Percentiles rank a stretch among this genome's conserved stretches.
phyloP scores from a whole-genome alignment of 1,140 invertebrate species.

The Drosophila insularis region DNA sequence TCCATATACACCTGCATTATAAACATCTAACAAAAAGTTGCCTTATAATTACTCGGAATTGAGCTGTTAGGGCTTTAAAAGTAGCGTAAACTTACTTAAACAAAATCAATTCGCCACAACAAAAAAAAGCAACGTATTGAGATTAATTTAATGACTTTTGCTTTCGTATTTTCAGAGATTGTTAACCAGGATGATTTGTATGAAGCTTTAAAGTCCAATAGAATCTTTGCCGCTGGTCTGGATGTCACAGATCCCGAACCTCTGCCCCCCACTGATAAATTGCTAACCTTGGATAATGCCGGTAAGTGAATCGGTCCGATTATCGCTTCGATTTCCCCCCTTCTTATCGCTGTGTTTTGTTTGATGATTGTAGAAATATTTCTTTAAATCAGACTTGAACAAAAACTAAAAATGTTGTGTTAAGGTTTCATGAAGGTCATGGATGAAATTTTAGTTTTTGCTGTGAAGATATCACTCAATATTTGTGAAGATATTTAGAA shows the following conservation, averaged over 20 bases:
- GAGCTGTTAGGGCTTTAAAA: no score
- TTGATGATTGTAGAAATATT: slow-evolving; percentile 21
- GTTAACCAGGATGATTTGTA: slow-evolving; percentile 92
- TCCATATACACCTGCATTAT: no score
- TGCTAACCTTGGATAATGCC: slow-evolving; percentile 91
- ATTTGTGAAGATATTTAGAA: not conserved
- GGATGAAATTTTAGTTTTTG: not conserved
- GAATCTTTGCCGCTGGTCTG: slow-evolving; percentile 94
- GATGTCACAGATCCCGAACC: slow-evolving; percentile 97
- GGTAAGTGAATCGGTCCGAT: slow-evolving; percentile 84
- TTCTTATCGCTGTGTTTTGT: not conserved
- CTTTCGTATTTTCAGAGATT: slow-evolving; percentile 85
- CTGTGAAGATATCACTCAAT: not conserved
- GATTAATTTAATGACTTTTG: slow-evolving; percentile 41
- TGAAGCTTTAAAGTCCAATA: slow-evolving; percentile 88
- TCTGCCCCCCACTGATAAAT: slow-evolving; percentile 89
- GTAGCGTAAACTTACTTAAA: no score
- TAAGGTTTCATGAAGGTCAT: slow-evolving; percentile 65
- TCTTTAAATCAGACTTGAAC: slow-evolving; percentile 21
- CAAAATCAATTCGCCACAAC: no score
- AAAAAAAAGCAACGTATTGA: slow-evolving; percentile 52
- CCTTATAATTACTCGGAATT: no score
- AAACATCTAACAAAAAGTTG: no score
- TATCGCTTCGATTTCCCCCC: slow-evolving; percentile 32
- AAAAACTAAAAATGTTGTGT: no score